Base-by-base conservation (phyloP, 2,113 vertebrate genomes). In the Leucopsar rothschildi region DNA sequence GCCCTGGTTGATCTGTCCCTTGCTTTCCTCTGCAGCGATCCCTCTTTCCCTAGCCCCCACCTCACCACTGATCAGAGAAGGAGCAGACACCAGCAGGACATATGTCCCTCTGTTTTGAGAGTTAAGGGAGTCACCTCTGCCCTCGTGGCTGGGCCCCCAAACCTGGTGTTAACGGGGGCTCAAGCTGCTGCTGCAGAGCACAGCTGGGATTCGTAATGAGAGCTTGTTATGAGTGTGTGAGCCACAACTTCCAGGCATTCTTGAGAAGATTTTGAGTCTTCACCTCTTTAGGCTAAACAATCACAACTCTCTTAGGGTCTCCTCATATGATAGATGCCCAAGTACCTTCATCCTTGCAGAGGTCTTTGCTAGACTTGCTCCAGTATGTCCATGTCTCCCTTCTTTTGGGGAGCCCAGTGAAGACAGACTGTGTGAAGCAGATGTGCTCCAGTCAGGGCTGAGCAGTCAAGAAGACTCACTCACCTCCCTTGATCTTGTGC, bases 141-240 rank as follows among this genome's bases (percentile, higher is more conserved):
- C 35, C 21, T 52, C 1, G 1, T 2, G 1, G 33, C 16, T 66
- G 45, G 25, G 13, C n/a, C 13, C 6, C 24, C 40, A 81, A 28
- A 81, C 12, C 19, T 5, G 7, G 24, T 2, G 0, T 45, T 27
- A 47, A 12, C 0, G 0, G 15, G 68, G 3, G 1, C 5, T 10
- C 27, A 35, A n/a, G 15, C 10, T 29, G 35, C 53, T 76, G 71
- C 27, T 56, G n/a, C 35, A 27, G 35, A 52, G n/a, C 1, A 0
- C 0, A 0, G 24, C 15, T 8, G 21, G 12, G 45, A 86, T 40
- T 35, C 1, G 1, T 17, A 53, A 44, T 1, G 2, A 72, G 2
- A 64, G 18, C 11, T 35, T 69, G 16, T 6, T 57, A 39, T 0
- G 0, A 82, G 29, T 24, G 14, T 5, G 3, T 28, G 66, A 86